phyloP scores from a whole-genome alignment of 1,140 invertebrate genomes.

The Meloidogyne exigua region DNA sequence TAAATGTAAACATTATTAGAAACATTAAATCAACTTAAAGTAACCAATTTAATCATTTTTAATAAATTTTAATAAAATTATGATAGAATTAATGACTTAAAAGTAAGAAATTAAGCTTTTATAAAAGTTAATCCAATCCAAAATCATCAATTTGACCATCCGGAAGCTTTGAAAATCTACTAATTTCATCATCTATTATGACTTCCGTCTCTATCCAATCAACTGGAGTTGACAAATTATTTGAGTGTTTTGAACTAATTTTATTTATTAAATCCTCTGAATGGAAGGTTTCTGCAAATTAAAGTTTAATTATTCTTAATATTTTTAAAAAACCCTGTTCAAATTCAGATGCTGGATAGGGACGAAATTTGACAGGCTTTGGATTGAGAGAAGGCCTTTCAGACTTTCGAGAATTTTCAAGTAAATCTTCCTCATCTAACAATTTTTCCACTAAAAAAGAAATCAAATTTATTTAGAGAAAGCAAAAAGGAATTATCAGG shows the following conservation, averaged over 20 bases:
- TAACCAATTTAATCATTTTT: no score
- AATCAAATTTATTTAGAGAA: neutral
- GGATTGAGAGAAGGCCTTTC: neutral
- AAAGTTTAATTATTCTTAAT: neutral
- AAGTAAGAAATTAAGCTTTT: neutral
- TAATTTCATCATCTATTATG: slow-evolving; percentile 11
- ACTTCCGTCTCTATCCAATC: slow-evolving; percentile 25
- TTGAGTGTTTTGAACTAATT: neutral
- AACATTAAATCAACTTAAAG: no score
- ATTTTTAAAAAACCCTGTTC: neutral
- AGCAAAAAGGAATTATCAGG: neutral
- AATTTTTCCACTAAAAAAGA: neutral
- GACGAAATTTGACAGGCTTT: neutral
- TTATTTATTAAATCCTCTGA: neutral
- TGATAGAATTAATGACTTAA: neutral
- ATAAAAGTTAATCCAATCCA: slow-evolving; percentile 9
- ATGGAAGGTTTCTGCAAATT: neutral
- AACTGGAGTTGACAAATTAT: neutral
- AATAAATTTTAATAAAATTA: no score
- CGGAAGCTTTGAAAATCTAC: neutral
- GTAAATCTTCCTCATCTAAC: neutral
- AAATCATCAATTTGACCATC: slow-evolving; percentile 27
- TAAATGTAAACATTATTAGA: neutral
- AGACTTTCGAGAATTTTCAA: neutral
- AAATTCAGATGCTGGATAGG: neutral